These are phyloP conservation scores for Tyrophagus putrescentiae DNA, from an alignment of 1,140 invertebrate genomes.

Conservation along the genomic window DNA sequence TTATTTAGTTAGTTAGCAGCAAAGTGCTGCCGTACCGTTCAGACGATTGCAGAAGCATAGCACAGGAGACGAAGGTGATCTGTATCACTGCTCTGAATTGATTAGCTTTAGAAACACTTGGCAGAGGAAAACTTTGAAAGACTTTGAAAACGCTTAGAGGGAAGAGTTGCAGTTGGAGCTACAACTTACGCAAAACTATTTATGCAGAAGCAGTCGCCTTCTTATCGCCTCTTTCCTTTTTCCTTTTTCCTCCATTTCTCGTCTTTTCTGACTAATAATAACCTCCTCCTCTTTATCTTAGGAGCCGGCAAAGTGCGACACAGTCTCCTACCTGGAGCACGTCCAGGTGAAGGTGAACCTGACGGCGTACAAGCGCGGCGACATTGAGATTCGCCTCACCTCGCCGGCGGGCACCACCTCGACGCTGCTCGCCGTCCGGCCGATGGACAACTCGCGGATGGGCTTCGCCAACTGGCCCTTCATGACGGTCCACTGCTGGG, in stretches of 20 bases:
- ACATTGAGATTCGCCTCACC: slow-evolving; percentile 69
- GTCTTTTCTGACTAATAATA: slow-evolving; percentile 46
- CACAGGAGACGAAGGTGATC: too few species aligned
- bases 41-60: too few species aligned
- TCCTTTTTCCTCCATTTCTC: slow-evolving; percentile 51
- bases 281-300: not conserved
- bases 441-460: slow-evolving; percentile 63
- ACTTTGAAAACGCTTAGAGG: too few species aligned
- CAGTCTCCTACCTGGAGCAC: slow-evolving; percentile 55
- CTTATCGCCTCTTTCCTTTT: not conserved
- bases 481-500: slow-evolving; percentile 72
- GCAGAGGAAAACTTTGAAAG: too few species aligned
- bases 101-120: too few species aligned
- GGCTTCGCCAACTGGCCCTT: slow-evolving; percentile 59
- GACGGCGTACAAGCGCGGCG: slow-evolving; percentile 62
- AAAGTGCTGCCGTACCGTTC: too few species aligned
- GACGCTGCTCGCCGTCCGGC: slow-evolving; percentile 64
- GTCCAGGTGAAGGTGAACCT: slow-evolving; percentile 64
- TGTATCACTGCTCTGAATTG: too few species aligned
- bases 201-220: not conserved
- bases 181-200: not conserved
- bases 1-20: too few species aligned
- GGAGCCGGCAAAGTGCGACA: slow-evolving; percentile 20
- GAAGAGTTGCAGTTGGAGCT: too few species aligned
- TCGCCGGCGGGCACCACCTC: slow-evolving; percentile 70